Evolutionary conservation across 2,888 invertebrate genomes (phyloP).

Genomic region (Chalcosyrphus nemorum): DNA sequence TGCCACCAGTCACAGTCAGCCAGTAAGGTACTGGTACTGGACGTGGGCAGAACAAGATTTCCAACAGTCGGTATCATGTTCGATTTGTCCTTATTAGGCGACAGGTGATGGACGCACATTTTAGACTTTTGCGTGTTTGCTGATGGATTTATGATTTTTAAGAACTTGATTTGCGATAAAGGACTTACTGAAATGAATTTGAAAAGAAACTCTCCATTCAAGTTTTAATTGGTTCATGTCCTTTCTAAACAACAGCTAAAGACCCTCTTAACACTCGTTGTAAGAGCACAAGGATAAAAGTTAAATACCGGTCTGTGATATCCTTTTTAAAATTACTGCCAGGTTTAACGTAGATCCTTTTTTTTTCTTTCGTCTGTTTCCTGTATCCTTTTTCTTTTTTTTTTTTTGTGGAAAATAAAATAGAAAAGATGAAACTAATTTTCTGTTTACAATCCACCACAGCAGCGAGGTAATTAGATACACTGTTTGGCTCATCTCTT

Average conservation of each 20-base stretch:
- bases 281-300: neutral
- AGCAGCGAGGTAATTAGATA: slow-evolving; percentile 25
- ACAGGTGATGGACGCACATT: no score
- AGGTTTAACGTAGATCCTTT: neutral
- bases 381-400: neutral
- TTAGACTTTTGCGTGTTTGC: neutral
- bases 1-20: neutral
- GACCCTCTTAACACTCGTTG: neutral
- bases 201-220: neutral
- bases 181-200: no score
- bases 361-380: neutral
- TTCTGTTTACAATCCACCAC: slow-evolving; percentile 1
- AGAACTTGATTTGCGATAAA: neutral
- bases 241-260: neutral
- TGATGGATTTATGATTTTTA: no score
- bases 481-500: slow-evolving; percentile 17
- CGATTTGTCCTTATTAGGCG: no score
- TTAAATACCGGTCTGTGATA: neutral
- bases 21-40: slow-evolving; percentile 16
- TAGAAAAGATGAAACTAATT: neutral
- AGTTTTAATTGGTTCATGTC: neutral
- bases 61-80: slow-evolving; percentile 17
- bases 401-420: neutral
- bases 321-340: neutral
- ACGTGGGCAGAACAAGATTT: slow-evolving; percentile 53